Percentiles rank a stretch among this genome's conserved stretches.
phyloP scores from a whole-genome alignment of 2,888 invertebrate species.

The Caenorhabditis sinica region DNA sequence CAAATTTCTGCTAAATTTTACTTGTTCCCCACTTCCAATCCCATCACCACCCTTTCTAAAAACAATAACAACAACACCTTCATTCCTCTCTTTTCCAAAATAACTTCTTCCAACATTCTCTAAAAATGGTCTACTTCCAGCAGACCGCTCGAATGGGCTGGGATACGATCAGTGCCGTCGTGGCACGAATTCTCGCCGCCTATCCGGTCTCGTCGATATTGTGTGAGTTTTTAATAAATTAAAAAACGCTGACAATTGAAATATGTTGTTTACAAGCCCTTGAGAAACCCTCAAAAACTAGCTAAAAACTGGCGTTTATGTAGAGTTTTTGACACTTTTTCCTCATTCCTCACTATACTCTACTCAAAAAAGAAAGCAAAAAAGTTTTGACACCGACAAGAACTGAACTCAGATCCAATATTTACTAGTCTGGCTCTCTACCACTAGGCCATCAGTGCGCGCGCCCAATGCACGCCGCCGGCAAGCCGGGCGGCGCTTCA shows the following conservation, averaged over 20 bases:
- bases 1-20: too few species aligned
- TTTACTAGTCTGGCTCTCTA: too few species aligned
- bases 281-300: neutral
- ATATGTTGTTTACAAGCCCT: neutral
- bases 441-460: too few species aligned
- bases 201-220: slow-evolving; percentile 68
- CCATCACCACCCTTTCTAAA: neutral
- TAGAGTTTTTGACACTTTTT: too few species aligned
- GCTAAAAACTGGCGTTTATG: too few species aligned
- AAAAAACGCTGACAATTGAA: neutral
- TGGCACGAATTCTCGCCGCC: slow-evolving; percentile 67
- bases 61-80: neutral
- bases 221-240: slow-evolving; percentile 38
- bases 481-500: too few species aligned
- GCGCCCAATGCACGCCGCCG: too few species aligned
- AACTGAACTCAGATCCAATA: too few species aligned
- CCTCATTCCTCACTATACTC: too few species aligned
- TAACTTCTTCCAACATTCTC: neutral
- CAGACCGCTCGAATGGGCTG: slow-evolving; percentile 63
- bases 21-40: neutral
- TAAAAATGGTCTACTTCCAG: slow-evolving; percentile 29
- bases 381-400: too few species aligned
- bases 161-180: slow-evolving; percentile 70
- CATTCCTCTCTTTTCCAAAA: neutral
- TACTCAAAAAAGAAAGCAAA: too few species aligned